These are phyloP conservation scores for Mus spretus DNA, from an alignment of 2,797 vertebrate genomes.

Conservation along the genomic window DNA sequence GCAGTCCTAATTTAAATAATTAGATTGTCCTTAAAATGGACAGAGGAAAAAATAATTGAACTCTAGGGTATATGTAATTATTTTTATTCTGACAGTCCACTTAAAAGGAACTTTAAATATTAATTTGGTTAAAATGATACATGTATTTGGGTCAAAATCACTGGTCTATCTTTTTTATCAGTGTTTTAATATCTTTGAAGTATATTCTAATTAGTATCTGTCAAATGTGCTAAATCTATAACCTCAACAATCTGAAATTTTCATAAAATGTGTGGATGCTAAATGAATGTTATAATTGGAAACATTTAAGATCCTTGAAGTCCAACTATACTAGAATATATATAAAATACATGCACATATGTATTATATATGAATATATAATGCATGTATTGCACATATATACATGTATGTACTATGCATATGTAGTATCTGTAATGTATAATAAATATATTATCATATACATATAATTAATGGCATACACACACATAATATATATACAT, in stretches of 20 bases:
- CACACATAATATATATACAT: too few species aligned
- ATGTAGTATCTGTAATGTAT: too few species aligned
- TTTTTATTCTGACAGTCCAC: conserved; percentile 1
- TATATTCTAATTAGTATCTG: background rate
- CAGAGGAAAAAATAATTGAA: background rate
- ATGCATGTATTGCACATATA: too few species aligned
- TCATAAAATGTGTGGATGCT: conserved; percentile 9
- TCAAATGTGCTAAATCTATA: conserved; percentile 3
- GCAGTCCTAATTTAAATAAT: conserved; percentile 44
- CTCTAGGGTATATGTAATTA: background rate
- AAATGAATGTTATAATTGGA: background rate
- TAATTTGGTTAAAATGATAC: conserved; percentile 44
- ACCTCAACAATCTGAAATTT: background rate
- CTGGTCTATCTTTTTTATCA: conserved; percentile 19
- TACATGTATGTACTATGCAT: too few species aligned
- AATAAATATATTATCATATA: too few species aligned
- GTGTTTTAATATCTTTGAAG: conserved; percentile 29
- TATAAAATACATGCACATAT: background rate
- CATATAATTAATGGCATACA: too few species aligned
- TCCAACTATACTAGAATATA: background rate
- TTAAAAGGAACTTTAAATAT: conserved; percentile 32
- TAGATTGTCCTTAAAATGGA: conserved; percentile 49
- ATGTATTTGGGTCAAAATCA: background rate
- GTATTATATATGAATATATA: too few species aligned
- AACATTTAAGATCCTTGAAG: background rate